These are phyloP conservation scores for Antitype chi DNA, from an alignment of 2,888 invertebrate genomes.

Conservation along the genomic window DNA sequence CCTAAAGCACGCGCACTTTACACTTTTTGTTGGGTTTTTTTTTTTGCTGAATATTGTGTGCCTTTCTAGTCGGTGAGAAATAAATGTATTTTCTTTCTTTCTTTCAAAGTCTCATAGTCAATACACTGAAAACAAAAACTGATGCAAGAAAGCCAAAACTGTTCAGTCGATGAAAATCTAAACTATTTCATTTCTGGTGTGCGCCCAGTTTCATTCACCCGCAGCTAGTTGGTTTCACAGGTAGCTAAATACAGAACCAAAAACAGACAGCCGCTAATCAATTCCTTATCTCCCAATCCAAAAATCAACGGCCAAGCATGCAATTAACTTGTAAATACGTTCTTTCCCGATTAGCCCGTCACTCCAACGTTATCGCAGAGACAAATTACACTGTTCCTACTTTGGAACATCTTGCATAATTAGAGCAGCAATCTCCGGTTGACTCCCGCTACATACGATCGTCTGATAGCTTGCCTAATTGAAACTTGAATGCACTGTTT, in stretches of 20 bases:
- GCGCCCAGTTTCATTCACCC: not conserved
- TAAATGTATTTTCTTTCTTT: too few species aligned
- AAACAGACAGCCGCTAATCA: constrained; percentile 23
- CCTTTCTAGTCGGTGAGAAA: too few species aligned
- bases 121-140: not conserved
- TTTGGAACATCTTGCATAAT: constrained; percentile 71
- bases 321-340: constrained; percentile 68
- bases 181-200: not conserved
- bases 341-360: constrained; percentile 62
- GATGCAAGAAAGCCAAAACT: not conserved
- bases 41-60: too few species aligned
- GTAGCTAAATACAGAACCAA: constrained; percentile 8
- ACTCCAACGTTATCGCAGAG: constrained; percentile 63
- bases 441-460: constrained; percentile 71
- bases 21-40: too few species aligned
- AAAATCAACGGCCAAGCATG: constrained; percentile 47
- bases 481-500: constrained; percentile 76
- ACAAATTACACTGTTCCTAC: constrained; percentile 66
- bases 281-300: constrained; percentile 29
- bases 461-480: constrained; percentile 76
- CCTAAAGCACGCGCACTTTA: too few species aligned
- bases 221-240: not conserved
- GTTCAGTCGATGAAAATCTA: not conserved
- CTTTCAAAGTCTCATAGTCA: not conserved
- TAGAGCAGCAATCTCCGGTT: constrained; percentile 82